Evolutionary conservation across 2,113 vertebrate genomes (phyloP), one percentile per base, ranked within the genome.

Genomic region (Sylvicapra grimmia): DNA sequence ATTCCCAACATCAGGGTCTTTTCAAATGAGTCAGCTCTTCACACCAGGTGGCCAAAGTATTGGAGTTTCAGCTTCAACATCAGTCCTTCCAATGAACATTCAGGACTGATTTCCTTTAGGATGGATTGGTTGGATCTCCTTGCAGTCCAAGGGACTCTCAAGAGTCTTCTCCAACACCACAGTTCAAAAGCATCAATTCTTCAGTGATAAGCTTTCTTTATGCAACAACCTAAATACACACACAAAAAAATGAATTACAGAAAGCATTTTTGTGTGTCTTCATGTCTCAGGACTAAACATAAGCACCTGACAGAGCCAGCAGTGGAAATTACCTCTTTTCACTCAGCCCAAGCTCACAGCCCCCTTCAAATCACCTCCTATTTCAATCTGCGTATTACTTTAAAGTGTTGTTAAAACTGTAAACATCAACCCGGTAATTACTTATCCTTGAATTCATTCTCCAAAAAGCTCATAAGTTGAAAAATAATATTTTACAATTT

Each of bases 391-490:
- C 92, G 12, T 54, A 61, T 77, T 56, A 56, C 7, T 82, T 92
- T 77, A 86, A 90, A 93, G 31, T 79, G 3, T 77, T 86, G 25
- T 49, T 65, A 83, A 94, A 91, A 87, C 25, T 47, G 33, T 53
- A 96, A 65, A 97, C 92, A 80, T 93, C 87, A 36, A 8, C 85
- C 54, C 54, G 72, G 79, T 89, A 95, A 94, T 97, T 96, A 98
- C 23, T 75, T 95, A 86, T 94, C 85, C 47, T 59, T 88, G 61
- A 96, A 63, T 33, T 54, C 63, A 85, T 82, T 97, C 93, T 96
- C 96, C 97, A 90, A 98, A 98, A 97, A 97, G 44, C 4, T 95
- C 83, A 61, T 36, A 98, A 90, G 23, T 75, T 85, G 93, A 97
- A 98, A 98, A 96, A 6, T 84, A 86, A 16, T 13, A 96, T 83